Conservation (phyloP, 2,888 invertebrate genomes). For the Nebria salina region DNA sequence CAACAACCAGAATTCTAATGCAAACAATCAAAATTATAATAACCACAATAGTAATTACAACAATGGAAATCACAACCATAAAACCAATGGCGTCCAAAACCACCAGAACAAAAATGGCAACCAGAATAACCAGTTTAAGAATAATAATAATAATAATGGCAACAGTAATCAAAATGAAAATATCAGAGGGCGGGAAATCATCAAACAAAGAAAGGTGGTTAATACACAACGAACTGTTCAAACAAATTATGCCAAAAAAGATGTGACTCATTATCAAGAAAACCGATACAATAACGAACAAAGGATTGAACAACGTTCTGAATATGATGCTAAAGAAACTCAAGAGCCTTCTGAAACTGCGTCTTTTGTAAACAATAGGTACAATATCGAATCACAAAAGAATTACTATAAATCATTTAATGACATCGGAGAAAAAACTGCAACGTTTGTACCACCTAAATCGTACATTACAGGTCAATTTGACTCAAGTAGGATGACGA, state of each 20-base stretch:
- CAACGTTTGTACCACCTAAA: constrained; percentile 15
- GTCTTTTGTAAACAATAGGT: constrained; percentile 71
- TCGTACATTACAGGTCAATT: not conserved
- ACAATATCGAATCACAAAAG: constrained; percentile 37
- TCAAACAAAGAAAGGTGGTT: constrained; percentile 52
- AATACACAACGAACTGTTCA: constrained; percentile 58
- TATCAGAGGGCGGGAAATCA: constrained; percentile 55
- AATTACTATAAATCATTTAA: constrained; percentile 36
- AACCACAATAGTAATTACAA: not conserved
- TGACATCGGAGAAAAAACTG: constrained; percentile 24
- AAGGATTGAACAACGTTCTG: not conserved
- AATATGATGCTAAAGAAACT: constrained; percentile 63
- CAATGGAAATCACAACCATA: not conserved
- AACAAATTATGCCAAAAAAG: constrained; percentile 63
- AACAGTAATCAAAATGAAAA: constrained; percentile 43
- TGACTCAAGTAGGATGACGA: constrained; percentile 16
- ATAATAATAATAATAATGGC: constrained; percentile 7
- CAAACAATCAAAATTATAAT: not conserved
- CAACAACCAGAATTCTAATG: constrained; percentile 1
- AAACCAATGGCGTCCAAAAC: not conserved
- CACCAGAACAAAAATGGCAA: not conserved
- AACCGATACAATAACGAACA: constrained; percentile 55
- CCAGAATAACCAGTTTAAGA: not conserved
- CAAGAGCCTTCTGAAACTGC: constrained; percentile 81
- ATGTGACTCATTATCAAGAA: constrained; percentile 56